Conservation (phyloP, 2,888 invertebrate genomes). For the Phanerotoma sp. region DNA sequence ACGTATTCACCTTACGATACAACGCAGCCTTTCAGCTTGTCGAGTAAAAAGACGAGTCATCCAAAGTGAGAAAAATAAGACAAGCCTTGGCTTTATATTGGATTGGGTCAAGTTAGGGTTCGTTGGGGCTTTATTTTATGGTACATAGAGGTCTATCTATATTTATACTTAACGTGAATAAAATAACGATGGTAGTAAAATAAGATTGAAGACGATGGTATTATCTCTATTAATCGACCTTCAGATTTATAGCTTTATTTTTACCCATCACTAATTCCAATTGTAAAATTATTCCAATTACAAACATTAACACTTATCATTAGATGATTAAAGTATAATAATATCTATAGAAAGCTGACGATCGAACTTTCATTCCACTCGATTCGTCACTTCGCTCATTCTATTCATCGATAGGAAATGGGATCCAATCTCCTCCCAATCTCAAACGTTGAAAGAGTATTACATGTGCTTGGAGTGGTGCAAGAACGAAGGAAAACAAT, state of each 20-base stretch:
- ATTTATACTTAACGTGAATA: too few species aligned
- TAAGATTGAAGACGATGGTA: too few species aligned
- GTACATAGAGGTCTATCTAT: slow-evolving; percentile 42
- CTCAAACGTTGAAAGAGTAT: slow-evolving; percentile 26
- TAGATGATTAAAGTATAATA: slow-evolving; percentile 14
- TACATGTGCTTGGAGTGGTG: neutral
- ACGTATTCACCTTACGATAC: slow-evolving; percentile 37
- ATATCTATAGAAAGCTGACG: slow-evolving; percentile 7
- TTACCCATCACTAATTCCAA: neutral
- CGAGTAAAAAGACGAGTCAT: slow-evolving; percentile 32
- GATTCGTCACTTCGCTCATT: slow-evolving; percentile 13
- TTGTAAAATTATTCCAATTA: neutral
- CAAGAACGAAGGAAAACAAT: neutral
- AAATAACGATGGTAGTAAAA: too few species aligned
- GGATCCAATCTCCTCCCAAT: slow-evolving; percentile 48
- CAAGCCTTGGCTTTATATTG: slow-evolving; percentile 40
- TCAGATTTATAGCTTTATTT: too few species aligned
- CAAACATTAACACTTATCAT: slow-evolving; percentile 1
- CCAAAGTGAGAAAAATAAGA: slow-evolving; percentile 36
- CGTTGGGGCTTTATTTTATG: slow-evolving; percentile 28
- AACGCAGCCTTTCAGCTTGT: slow-evolving; percentile 46
- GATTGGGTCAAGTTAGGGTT: slow-evolving; percentile 40
- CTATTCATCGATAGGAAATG: slow-evolving; percentile 47
- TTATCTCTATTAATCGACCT: too few species aligned
- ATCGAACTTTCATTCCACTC: slow-evolving; percentile 16